Evolutionary conservation across 53 echinoderm and acorn worm genomes (phyloP).

Genomic region (Temnopleurus reevesii): DNA sequence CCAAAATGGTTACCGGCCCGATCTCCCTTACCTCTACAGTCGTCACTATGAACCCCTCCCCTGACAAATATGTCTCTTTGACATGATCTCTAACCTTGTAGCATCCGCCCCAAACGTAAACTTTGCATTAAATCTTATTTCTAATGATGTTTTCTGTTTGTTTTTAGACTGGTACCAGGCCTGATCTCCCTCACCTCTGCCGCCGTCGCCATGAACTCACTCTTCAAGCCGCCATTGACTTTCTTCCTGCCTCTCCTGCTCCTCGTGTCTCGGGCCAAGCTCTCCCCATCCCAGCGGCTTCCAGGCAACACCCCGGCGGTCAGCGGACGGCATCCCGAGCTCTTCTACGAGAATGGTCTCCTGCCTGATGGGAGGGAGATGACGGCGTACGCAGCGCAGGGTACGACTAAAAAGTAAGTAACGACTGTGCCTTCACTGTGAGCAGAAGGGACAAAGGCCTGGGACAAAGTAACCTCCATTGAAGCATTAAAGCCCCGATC

Average conservation of each 20-base stretch:
- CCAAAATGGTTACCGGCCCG: too few species aligned
- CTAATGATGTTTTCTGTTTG: neutral
- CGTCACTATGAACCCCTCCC: too few species aligned
- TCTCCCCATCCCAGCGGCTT: conserved; percentile 76
- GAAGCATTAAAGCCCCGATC: too few species aligned
- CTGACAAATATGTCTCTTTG: too few species aligned
- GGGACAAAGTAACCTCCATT: too few species aligned
- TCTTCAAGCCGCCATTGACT: conserved; percentile 71
- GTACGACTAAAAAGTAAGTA: conserved; percentile 74
- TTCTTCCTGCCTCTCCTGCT: conserved; percentile 69
- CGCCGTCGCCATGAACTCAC: conserved; percentile 59
- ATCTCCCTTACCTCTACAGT: too few species aligned
- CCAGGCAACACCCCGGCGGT: conserved; percentile 74
- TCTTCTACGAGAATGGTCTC: conserved; percentile 78
- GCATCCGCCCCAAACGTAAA: too few species aligned
- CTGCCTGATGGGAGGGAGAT: conserved; percentile 91
- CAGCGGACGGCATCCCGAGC: conserved; percentile 69
- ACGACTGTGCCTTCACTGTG: too few species aligned
- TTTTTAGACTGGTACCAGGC: conserved; percentile 11
- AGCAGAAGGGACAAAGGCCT: too few species aligned
- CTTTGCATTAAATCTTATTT: neutral
- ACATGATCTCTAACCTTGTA: too few species aligned
- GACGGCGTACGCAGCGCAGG: conserved; percentile 71
- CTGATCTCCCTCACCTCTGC: neutral
- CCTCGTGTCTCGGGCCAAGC: conserved; percentile 75